Percentiles rank a stretch among this genome's conserved stretches.
Conservation (phyloP, 2,113 vertebrate species). For the Ptilonorhynchus violaceus region DNA sequence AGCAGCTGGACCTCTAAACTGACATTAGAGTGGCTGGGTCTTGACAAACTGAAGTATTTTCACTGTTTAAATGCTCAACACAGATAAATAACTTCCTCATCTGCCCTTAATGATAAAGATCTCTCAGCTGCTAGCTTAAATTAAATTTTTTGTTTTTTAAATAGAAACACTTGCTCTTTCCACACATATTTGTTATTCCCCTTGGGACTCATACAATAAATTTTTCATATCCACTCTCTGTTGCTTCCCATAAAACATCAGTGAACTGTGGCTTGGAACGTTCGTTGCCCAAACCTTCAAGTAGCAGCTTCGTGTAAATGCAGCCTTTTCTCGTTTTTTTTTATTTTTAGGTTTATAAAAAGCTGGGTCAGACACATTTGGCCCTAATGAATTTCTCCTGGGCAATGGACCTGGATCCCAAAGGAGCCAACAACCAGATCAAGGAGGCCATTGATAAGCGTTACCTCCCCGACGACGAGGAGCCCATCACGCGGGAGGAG, state of each 20-base stretch:
- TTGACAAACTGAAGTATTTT: not conserved
- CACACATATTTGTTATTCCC: not conserved
- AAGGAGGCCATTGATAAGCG: constrained; percentile 99
- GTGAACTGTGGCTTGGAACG: not conserved
- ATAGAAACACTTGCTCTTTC: not conserved
- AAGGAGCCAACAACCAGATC: constrained; percentile 99
- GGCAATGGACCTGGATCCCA: constrained; percentile 99
- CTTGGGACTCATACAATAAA: not conserved
- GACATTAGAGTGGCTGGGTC: not conserved
- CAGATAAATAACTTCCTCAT: not conserved
- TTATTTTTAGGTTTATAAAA: constrained; percentile 90
- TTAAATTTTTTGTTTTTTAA: not conserved
- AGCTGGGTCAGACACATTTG: constrained; percentile 95
- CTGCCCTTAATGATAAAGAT: not conserved
- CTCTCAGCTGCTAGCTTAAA: not conserved
- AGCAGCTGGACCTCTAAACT: not conserved
- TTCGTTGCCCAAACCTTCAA: not conserved
- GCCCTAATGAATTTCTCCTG: constrained; percentile 99
- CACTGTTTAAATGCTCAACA: not conserved
- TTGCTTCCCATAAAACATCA: not conserved
- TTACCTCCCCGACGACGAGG: constrained; percentile 96
- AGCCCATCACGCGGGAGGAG: constrained; percentile 85
- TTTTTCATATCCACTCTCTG: not conserved
- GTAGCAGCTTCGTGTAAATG: constrained; percentile 45
- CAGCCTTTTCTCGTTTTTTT: constrained; percentile 3